phyloP scores from a whole-genome alignment of 2,113 vertebrate species.

The Microcebus lehilahytsara region DNA sequence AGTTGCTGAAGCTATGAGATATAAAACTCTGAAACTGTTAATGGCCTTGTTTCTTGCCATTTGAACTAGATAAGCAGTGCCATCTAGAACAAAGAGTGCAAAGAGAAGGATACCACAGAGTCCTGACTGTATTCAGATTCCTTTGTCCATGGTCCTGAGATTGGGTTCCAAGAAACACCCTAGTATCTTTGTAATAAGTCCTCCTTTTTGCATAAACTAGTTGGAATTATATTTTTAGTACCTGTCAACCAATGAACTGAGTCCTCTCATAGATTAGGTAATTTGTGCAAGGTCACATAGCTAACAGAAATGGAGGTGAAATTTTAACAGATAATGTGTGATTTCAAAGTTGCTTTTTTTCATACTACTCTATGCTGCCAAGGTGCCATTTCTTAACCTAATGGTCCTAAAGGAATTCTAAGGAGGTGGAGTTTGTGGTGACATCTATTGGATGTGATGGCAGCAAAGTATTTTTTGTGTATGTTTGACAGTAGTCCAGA shows the following conservation, averaged over 20 bases:
- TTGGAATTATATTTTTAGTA: slow-evolving; percentile 19
- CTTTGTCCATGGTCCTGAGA: slow-evolving; percentile 60
- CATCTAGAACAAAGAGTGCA: not conserved
- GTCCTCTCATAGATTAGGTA: not conserved
- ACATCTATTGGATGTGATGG: not conserved
- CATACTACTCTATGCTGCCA: not conserved
- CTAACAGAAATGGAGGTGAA: not conserved
- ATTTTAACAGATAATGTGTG: not conserved
- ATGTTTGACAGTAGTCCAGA: not conserved
- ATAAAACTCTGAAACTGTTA: not conserved
- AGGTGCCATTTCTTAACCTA: not conserved
- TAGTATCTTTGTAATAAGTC: not conserved
- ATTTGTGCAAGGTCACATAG: not conserved
- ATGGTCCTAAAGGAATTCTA: not conserved
- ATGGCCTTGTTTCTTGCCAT: not conserved
- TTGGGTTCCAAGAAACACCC: not conserved
- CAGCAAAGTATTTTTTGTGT: not conserved
- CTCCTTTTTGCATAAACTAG: not conserved
- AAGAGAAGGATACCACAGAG: not conserved
- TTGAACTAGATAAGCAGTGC: not conserved
- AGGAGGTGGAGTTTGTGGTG: not conserved
- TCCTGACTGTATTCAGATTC: not conserved
- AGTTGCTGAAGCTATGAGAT: not conserved
- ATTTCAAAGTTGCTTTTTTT: not conserved
- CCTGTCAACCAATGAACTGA: not conserved